Evolutionary conservation across 23 tunicate genomes (phyloP), one percentile per base, ranked within the genome.

Genomic region (Trididemnum miniatum): DNA sequence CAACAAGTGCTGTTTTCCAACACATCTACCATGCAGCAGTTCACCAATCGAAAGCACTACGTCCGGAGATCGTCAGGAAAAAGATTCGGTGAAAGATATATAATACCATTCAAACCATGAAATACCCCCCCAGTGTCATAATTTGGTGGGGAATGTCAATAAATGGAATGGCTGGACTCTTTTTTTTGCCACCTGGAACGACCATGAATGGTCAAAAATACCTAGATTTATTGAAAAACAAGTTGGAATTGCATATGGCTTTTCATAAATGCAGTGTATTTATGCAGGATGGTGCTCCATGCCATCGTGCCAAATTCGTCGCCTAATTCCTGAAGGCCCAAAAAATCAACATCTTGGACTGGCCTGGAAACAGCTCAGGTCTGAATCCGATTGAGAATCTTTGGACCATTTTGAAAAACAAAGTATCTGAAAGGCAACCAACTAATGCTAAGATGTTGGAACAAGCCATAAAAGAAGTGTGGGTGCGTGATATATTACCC

Each of bases 181-280:
- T 74, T 74, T 74, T 74, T 30, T 30, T 74, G 15, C 80, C 80
- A 74, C 62, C 80, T 37, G 80, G 80, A 74, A 74, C 60, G 62
- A 49, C 80, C n/a, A n/a, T n/a, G n/a, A n/a, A n/a, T n/a, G n/a
- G n/a, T n/a, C n/a, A n/a, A n/a, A n/a, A n/a, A n/a, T 33, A 69
- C 39, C 36, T 30, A 7, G 37, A 33, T 31, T 69, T 33, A n/a
- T 18, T 38, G 59, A 38, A 74, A 18, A 27, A 38, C 59, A 40
- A 74, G 59, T 74, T 38, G 80, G 60, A 38, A 27, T 26, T 38
- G 26, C 60, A 74, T 60, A 40, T 74, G 80, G 80, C 80, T 29
- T 18, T 74, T 74, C 80, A 74, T 74, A 74, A 74, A 12, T 74
- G 80, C 60, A 74, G 24, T 26, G 26, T 74, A 37, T 74, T 74